Conservation (phyloP, 2,888 invertebrate genomes). For the Lasioglossum figueresi region DNA sequence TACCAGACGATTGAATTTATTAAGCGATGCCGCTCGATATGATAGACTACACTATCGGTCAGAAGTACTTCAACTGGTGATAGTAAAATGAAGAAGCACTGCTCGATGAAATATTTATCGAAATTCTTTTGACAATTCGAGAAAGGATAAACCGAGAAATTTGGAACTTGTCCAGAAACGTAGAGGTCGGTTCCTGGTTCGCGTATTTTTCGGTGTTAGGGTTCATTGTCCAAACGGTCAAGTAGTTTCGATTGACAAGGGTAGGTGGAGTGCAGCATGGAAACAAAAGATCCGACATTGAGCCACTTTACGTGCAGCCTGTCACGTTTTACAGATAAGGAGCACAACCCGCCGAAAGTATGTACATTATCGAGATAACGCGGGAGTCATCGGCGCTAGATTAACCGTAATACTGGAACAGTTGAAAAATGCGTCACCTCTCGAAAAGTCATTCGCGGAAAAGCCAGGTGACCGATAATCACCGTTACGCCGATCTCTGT, state of each 20-base stretch:
- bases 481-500: neutral
- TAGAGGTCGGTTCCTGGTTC: neutral
- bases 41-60: conserved; percentile 8
- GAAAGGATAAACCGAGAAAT: neutral
- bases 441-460: conserved; percentile 6
- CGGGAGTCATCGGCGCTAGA: neutral
- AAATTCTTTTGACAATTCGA: neutral
- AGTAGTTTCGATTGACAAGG: neutral
- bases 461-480: neutral
- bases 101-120: neutral
- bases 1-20: conserved; percentile 43
- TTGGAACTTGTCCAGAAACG: neutral
- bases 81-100: neutral
- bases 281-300: conserved; percentile 15
- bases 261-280: conserved; percentile 14
- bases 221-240: neutral
- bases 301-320: conserved; percentile 50
- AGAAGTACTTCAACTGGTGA: neutral
- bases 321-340: conserved; percentile 56
- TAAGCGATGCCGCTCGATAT: conserved; percentile 8
- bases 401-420: conserved; percentile 17
- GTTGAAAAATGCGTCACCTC: conserved; percentile 11
- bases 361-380: conserved; percentile 19
- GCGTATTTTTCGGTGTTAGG: neutral
- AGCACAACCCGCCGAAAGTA: conserved; percentile 25